Evolutionary conservation across 2,888 invertebrate species (phyloP).

Genomic region (Oconnorella tubifera): DNA sequence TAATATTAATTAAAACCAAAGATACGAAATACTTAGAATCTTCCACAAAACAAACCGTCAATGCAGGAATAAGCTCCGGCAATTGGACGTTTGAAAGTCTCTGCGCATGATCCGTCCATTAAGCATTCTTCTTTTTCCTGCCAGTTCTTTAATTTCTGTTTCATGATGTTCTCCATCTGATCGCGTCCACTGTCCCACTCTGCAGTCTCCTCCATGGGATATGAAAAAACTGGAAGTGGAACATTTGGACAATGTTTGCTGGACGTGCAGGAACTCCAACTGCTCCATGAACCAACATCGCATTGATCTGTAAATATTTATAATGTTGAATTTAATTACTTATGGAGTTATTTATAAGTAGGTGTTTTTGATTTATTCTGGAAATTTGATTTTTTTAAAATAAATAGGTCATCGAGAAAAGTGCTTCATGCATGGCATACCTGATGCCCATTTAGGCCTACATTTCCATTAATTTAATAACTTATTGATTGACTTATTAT

Average conservation of each 20-base stretch:
- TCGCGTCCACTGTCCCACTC: background rate
- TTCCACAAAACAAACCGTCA: background rate
- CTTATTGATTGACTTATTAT: no score
- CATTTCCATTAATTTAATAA: no score
- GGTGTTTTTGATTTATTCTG: no score
- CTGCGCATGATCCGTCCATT: background rate
- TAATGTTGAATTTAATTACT: no score
- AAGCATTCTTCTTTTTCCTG: background rate
- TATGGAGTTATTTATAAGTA: no score
- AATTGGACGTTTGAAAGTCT: background rate
- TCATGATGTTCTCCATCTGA: background rate
- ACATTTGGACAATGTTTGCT: constrained; percentile 3
- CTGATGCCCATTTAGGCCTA: no score
- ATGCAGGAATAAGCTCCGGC: constrained; percentile 3
- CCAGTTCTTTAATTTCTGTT: background rate
- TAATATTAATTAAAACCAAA: no score
- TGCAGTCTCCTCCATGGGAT: constrained; percentile 1
- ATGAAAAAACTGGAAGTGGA: background rate
- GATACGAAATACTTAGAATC: no score
- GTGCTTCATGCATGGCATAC: no score
- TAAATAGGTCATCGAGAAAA: no score
- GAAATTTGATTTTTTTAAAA: no score
- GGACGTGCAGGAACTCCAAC: background rate
- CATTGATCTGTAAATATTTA: background rate
- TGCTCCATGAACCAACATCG: background rate